Conservation (phyloP, 2,113 vertebrate species). For the Xyliphius kryptos region DNA sequence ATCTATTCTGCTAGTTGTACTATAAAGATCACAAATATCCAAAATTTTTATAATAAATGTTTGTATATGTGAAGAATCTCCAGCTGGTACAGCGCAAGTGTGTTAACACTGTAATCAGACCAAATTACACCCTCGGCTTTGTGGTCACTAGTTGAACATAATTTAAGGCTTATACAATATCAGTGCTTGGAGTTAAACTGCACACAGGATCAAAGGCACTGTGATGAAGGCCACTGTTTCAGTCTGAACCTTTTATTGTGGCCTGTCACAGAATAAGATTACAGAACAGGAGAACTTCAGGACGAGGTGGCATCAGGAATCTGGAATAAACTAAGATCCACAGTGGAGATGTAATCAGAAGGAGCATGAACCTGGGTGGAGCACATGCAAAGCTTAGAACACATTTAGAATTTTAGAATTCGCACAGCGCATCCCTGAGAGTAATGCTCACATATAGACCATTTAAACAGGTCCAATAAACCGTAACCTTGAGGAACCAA, state of each 20-base stretch:
- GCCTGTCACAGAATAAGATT: conserved; percentile 1
- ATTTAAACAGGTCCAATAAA: too few species aligned
- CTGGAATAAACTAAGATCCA: not conserved
- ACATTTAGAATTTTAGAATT: too few species aligned
- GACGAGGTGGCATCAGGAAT: not conserved
- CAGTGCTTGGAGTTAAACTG: not conserved
- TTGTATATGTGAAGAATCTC: too few species aligned
- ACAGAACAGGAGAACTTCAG: conserved; percentile 11
- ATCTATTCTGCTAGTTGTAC: too few species aligned
- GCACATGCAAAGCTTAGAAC: too few species aligned
- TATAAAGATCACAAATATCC: too few species aligned
- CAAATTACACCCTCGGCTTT: not conserved
- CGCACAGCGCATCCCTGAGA: too few species aligned
- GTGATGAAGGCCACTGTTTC: conserved; percentile 5
- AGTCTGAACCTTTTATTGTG: not conserved
- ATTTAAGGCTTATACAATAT: conserved; percentile 15
- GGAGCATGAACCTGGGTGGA: too few species aligned
- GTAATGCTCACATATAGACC: too few species aligned
- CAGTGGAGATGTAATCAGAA: not conserved
- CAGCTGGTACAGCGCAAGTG: too few species aligned
- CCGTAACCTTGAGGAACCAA: too few species aligned
- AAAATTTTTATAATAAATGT: too few species aligned
- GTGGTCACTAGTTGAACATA: not conserved
- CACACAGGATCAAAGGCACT: conserved; percentile 6
- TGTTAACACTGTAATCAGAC: not conserved